Percentiles rank a stretch among this genome's conserved stretches.
Evolutionary conservation across 2,797 vertebrate species (phyloP).

Genomic region (Pipistrellus kuhlii): DNA sequence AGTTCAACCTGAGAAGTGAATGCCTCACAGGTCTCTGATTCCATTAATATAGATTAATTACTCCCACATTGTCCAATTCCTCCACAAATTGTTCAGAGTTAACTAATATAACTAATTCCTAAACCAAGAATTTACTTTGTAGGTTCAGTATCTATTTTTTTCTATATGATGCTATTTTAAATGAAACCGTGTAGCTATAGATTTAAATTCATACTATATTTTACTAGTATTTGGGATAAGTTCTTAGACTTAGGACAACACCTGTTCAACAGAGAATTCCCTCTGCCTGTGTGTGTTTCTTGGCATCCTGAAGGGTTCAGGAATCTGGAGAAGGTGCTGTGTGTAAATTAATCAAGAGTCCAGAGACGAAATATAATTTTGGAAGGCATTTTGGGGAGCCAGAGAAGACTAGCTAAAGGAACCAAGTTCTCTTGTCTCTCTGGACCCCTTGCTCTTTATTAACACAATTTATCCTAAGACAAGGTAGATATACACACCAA

Average conservation of each 20-base stretch:
- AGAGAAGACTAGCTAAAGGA: too few relatives aligned
- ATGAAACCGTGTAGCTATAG: neutral
- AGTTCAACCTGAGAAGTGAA: neutral
- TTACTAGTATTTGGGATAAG: neutral
- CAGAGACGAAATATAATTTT: too few relatives aligned
- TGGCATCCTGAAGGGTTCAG: too few relatives aligned
- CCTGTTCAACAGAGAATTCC: too few relatives aligned
- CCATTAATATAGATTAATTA: neutral
- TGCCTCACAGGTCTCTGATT: neutral
- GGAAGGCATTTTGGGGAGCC: too few relatives aligned
- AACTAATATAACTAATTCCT: neutral
- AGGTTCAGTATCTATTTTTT: neutral
- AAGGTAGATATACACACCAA: too few relatives aligned
- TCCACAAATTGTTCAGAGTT: neutral
- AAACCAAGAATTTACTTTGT: neutral
- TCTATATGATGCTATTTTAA: neutral
- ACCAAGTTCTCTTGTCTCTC: too few relatives aligned
- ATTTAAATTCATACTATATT: slow-evolving; percentile 6
- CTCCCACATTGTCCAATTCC: neutral
- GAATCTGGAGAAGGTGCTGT: too few relatives aligned
- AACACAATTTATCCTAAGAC: too few relatives aligned
- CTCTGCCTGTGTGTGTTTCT: neutral
- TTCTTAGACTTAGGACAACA: neutral
- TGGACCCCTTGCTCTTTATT: too few relatives aligned
- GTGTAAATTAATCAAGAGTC: too few relatives aligned